Conservation (phyloP, 2,113 vertebrate species). For the Cryptotis parvus region DNA sequence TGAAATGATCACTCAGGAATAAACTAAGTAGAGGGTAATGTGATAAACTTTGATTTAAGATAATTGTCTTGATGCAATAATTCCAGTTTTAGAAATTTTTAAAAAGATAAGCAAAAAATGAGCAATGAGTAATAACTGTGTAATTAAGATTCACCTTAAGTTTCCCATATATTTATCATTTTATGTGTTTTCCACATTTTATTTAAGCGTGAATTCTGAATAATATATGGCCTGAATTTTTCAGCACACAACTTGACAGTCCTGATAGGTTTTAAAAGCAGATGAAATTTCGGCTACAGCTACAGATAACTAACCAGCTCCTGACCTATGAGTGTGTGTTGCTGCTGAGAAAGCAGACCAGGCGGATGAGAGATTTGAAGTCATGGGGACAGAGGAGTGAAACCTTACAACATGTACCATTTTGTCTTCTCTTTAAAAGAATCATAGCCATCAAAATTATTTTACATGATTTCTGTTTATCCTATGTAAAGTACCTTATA, state of each 20-base stretch:
- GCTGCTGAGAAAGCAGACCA: constrained; percentile 31
- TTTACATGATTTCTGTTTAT: constrained; percentile 35
- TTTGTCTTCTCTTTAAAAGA: constrained; percentile 43
- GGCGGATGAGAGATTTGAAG: neutral
- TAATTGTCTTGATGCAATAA: constrained; percentile 31
- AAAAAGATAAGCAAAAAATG: constrained; percentile 30
- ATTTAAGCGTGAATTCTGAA: neutral
- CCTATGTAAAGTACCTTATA: neutral
- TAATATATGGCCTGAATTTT: neutral
- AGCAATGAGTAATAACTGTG: neutral
- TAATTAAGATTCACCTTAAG: neutral
- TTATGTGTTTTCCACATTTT: constrained; percentile 26
- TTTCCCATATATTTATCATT: neutral
- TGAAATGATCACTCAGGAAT: neutral
- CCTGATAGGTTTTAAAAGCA: constrained; percentile 24
- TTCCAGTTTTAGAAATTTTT: constrained; percentile 12
- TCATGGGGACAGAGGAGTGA: neutral
- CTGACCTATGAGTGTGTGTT: no score
- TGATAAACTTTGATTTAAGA: constrained; percentile 32
- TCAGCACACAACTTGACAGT: neutral
- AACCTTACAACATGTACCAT: neutral
- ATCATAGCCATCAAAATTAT: neutral
- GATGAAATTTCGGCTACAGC: no score
- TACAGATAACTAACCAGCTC: constrained; percentile 36
- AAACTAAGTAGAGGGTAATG: neutral